Evolutionary conservation across 1,140 invertebrate genomes (phyloP).

Genomic region (Psix sp.): DNA sequence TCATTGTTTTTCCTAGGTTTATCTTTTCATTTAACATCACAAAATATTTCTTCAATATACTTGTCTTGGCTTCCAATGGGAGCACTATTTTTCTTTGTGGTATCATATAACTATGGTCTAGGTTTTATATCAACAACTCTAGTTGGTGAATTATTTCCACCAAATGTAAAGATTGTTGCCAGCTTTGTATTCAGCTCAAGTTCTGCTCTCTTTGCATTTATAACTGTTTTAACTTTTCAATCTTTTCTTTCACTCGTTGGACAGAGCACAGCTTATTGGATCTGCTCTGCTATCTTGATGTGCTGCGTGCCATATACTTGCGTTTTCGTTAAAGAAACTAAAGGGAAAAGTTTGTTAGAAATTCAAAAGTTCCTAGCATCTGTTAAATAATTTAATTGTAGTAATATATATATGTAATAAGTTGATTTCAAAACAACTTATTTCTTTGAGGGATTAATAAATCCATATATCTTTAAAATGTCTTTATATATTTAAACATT

Average conservation of each 20-base stretch:
- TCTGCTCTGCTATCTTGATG: constrained; percentile 76
- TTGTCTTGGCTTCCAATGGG: constrained; percentile 72
- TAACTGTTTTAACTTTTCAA: constrained; percentile 79
- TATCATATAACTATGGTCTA: constrained; percentile 67
- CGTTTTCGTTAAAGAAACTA: constrained; percentile 81
- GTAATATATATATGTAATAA: too few relatives aligned
- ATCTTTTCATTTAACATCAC: constrained; percentile 71
- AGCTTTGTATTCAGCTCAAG: constrained; percentile 75
- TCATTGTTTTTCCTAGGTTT: constrained; percentile 72
- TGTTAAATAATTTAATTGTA: too few relatives aligned
- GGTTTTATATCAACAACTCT: constrained; percentile 71
- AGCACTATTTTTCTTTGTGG: constrained; percentile 63
- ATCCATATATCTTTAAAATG: too few relatives aligned
- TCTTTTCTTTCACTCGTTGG: constrained; percentile 70
- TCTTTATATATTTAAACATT: too few relatives aligned
- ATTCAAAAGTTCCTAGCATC: constrained; percentile 70
- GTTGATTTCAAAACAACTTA: too few relatives aligned
- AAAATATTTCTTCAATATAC: constrained; percentile 50
- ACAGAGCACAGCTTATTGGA: constrained; percentile 76
- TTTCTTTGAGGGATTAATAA: too few relatives aligned
- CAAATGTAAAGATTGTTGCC: constrained; percentile 71
- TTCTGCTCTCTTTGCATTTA: constrained; percentile 78
- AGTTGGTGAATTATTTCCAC: constrained; percentile 71
- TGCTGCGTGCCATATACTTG: constrained; percentile 77
- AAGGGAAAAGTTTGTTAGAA: constrained; percentile 80